Evolutionary conservation across 2,113 vertebrate species (phyloP).

Genomic region (Colius striatus): DNA sequence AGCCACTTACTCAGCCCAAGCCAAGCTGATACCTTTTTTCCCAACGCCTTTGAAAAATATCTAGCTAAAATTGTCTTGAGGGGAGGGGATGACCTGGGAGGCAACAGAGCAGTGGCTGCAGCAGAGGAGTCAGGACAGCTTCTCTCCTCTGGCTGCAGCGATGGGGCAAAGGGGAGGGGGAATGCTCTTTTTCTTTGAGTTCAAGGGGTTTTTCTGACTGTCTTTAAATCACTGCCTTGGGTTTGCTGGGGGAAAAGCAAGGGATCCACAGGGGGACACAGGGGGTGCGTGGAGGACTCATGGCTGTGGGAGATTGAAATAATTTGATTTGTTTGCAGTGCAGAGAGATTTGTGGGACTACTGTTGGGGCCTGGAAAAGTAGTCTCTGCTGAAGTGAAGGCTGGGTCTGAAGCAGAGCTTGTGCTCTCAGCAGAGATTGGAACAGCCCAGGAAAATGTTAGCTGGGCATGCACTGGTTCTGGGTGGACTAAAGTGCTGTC

Average conservation of each 20-base stretch:
- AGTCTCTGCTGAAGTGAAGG: neutral
- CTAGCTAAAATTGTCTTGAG: neutral
- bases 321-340: neutral
- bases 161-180: neutral
- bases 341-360: neutral
- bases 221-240: neutral
- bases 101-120: fast-evolving
- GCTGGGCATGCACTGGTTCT: neutral
- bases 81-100: fast-evolving
- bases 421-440: neutral
- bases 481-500: fast-evolving
- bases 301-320: neutral
- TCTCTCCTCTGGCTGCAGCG: neutral
- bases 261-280: fast-evolving
- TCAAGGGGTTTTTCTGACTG: neutral
- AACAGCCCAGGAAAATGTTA: neutral
- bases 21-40: neutral
- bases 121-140: fast-evolving
- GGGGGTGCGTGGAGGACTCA: fast-evolving
- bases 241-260: neutral
- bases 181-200: neutral
- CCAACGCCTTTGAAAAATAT: neutral
- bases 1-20: neutral
- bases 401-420: neutral
- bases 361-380: neutral